Evolutionary conservation across 2,113 vertebrate genomes (phyloP).

Genomic region (Pongo pygmaeus): DNA sequence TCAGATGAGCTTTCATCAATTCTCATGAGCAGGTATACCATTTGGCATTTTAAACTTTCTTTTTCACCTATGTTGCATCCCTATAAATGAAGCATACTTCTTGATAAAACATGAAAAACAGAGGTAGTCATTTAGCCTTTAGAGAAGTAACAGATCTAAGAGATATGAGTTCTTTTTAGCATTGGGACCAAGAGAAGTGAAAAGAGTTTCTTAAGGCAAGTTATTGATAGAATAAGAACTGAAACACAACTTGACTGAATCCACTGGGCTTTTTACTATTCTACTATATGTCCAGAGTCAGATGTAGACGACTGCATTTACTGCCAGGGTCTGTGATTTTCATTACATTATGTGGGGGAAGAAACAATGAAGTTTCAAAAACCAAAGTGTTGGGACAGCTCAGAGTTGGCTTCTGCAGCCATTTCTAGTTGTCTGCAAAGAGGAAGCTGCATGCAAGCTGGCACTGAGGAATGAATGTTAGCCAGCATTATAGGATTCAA

Average conservation of each 20-base stretch:
- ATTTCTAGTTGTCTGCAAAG: neutral
- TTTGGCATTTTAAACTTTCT: neutral
- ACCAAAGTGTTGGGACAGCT: neutral
- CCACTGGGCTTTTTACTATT: neutral
- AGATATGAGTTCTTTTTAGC: neutral
- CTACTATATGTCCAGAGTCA: neutral
- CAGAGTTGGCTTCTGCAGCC: neutral
- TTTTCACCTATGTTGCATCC: neutral
- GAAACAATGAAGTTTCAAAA: neutral
- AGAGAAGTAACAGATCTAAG: neutral
- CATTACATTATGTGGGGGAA: neutral
- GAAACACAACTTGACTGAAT: neutral
- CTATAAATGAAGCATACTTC: neutral
- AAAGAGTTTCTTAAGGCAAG: neutral
- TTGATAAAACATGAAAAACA: neutral
- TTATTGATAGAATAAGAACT: neutral
- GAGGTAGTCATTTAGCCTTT: neutral
- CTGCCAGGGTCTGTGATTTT: neutral
- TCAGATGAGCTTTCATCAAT: neutral
- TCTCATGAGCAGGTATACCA: neutral
- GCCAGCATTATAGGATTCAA: neutral
- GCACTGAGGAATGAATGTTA: neutral
- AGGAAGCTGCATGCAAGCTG: neutral
- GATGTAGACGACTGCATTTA: neutral
- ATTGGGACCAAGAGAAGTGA: neutral